These are phyloP conservation scores for Styela plicata DNA, from an alignment of 23 tunicate species.

Conservation along the genomic window DNA sequence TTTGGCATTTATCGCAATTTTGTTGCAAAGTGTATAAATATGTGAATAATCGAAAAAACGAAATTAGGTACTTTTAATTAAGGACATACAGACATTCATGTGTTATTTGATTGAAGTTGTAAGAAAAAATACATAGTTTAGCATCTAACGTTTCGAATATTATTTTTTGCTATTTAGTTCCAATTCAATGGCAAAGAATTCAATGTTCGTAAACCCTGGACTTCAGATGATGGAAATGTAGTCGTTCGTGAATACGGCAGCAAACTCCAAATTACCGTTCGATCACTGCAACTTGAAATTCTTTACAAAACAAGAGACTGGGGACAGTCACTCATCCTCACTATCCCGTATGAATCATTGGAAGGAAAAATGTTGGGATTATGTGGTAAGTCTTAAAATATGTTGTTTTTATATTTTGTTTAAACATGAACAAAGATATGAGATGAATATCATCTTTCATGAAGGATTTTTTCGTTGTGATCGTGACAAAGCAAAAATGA, in stretches of 20 bases:
- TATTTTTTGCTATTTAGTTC: slow-evolving; percentile 24
- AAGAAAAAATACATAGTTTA: too few relatives aligned
- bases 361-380: slow-evolving; percentile 54
- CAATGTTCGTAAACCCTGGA: slow-evolving; percentile 27
- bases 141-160: too few relatives aligned
- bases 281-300: slow-evolving; percentile 29
- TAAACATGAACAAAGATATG: not conserved
- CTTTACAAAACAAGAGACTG: slow-evolving; percentile 33
- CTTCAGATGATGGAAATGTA: slow-evolving; percentile 29
- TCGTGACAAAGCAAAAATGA: too few relatives aligned
- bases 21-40: too few relatives aligned
- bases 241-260: slow-evolving; percentile 35
- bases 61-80: too few relatives aligned
- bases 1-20: too few relatives aligned
- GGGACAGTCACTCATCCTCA: slow-evolving; percentile 40
- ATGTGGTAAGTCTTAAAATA: slow-evolving; percentile 39
- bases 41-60: too few relatives aligned
- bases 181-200: slow-evolving; percentile 24
- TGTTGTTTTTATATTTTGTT: not conserved
- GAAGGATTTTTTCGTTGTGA: too few relatives aligned
- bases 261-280: slow-evolving; percentile 14
- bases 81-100: too few relatives aligned
- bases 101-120: too few relatives aligned
- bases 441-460: not conserved
- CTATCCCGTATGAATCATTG: slow-evolving; percentile 35